Conservation (phyloP, 2,113 vertebrate species). For the Lota lota region DNA sequence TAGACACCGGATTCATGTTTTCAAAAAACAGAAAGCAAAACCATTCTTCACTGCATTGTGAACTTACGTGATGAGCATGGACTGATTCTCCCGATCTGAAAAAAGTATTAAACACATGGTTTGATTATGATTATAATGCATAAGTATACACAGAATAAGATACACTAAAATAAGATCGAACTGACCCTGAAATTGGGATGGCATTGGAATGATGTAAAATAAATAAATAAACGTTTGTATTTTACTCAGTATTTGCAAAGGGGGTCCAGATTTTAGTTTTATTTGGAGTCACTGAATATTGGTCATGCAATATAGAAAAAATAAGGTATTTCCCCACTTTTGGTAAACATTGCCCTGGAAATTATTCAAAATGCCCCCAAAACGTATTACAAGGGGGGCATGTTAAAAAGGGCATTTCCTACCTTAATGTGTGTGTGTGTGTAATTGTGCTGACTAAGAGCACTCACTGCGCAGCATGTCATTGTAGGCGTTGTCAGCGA, state of each 20-base stretch:
- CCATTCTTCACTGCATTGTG: neutral
- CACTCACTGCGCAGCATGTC: conserved; percentile 92
- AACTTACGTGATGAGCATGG: conserved; percentile 97
- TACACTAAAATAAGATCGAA: too few relatives aligned
- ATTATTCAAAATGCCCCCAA: too few relatives aligned
- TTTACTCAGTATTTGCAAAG: neutral
- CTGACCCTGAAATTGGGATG: too few relatives aligned
- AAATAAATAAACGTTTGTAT: neutral
- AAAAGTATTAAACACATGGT: conserved; percentile 23
- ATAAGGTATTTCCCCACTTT: too few relatives aligned
- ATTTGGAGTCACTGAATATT: neutral
- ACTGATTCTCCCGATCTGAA: conserved; percentile 93
- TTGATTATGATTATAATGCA: too few relatives aligned
- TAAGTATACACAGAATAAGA: too few relatives aligned
- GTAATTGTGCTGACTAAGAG: neutral
- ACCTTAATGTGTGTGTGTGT: neutral
- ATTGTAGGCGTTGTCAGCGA: conserved; percentile 90
- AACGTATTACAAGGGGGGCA: too few relatives aligned
- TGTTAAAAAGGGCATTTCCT: neutral
- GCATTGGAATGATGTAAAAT: too few relatives aligned
- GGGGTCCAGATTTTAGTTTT: neutral
- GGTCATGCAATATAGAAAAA: too few relatives aligned
- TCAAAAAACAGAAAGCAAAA: neutral
- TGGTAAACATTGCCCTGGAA: too few relatives aligned
- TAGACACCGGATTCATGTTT: neutral